A percentile compares a stretch with the other conserved stretches of the same genome.
Evolutionary conservation across 2,888 invertebrate species (phyloP).

Genomic region (Leucozona laternaria): DNA sequence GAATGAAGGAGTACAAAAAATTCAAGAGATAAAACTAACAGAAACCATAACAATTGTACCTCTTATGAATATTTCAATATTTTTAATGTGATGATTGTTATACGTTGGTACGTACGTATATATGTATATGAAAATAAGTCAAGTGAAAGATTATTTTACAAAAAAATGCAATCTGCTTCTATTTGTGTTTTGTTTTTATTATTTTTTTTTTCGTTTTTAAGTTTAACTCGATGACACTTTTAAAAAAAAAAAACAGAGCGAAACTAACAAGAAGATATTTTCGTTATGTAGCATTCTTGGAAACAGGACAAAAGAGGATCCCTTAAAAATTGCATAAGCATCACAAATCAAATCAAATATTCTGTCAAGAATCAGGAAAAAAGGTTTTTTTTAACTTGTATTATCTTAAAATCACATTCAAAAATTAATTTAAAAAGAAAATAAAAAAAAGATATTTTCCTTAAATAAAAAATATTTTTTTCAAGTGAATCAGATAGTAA

Average conservation of each 20-base stretch:
- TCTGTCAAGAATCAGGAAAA: too few species aligned
- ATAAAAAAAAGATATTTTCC: too few species aligned
- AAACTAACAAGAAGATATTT: background rate
- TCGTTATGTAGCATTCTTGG: background rate
- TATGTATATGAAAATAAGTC: conserved; percentile 8
- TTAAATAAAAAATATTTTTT: too few species aligned
- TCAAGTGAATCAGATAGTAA: too few species aligned
- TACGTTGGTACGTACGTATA: too few species aligned
- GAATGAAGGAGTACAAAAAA: background rate
- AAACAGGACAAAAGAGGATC: background rate
- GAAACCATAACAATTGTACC: background rate
- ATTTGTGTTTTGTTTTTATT: background rate
- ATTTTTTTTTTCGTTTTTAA: background rate
- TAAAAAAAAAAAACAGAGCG: background rate
- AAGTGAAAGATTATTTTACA: conserved; percentile 15
- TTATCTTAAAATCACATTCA: too few species aligned
- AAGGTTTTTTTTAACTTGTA: too few species aligned
- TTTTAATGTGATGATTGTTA: background rate
- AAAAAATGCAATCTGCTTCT: background rate
- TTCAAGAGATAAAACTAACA: background rate
- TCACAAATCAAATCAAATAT: background rate
- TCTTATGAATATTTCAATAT: background rate
- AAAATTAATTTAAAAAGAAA: too few species aligned
- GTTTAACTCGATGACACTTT: background rate
- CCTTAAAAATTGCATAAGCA: background rate